A percentile compares a stretch with the other conserved stretches of the same genome.
phyloP scores from a whole-genome alignment of 2,888 invertebrate genomes.

The Tuberolachnus salignus region DNA sequence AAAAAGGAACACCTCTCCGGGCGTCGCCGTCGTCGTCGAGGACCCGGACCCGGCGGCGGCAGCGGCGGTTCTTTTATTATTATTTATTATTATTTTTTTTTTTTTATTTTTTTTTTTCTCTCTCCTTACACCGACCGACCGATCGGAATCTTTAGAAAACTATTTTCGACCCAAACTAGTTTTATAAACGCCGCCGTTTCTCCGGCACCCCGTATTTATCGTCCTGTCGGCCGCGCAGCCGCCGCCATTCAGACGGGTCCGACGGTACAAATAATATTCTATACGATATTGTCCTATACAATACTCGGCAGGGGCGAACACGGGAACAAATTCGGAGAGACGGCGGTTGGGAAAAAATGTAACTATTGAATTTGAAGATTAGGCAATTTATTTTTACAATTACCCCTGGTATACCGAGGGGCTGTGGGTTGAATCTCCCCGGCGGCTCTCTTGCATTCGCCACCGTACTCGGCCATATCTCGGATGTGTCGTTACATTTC shows the following conservation, averaged over 20 bases:
- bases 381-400: too few species aligned
- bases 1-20: conserved; percentile 22
- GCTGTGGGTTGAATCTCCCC: too few species aligned
- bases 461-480: too few species aligned
- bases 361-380: too few species aligned
- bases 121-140: conserved; percentile 1
- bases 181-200: conserved; percentile 16
- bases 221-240: neutral
- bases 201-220: conserved; percentile 3
- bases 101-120: conserved; percentile 12
- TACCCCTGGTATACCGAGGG: too few species aligned
- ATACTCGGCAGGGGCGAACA: too few species aligned
- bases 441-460: too few species aligned
- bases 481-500: too few species aligned
- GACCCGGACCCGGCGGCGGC: neutral
- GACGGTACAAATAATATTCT: neutral
- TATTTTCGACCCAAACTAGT: conserved; percentile 47
- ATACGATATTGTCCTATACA: neutral
- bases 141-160: conserved; percentile 48
- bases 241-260: neutral
- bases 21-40: neutral
- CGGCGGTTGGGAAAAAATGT: too few species aligned
- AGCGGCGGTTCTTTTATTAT: conserved; percentile 25
- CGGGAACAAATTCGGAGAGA: too few species aligned
- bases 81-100: conserved; percentile 18